These are phyloP conservation scores for Campylorhamphus procurvoides DNA, from an alignment of 2,113 vertebrate genomes.

Conservation along the genomic window DNA sequence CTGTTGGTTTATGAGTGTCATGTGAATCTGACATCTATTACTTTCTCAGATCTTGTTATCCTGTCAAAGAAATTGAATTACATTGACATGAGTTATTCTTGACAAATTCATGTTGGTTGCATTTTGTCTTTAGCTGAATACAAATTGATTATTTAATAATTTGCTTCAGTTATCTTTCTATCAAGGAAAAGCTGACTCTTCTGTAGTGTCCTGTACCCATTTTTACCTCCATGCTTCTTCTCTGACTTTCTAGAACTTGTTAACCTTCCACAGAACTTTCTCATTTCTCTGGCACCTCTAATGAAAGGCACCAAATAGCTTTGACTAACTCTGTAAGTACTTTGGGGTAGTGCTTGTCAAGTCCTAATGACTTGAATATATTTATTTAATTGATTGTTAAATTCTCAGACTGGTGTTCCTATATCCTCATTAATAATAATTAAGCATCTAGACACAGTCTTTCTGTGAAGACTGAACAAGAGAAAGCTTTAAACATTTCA, in stretches of 20 bases:
- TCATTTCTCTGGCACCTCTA: not conserved
- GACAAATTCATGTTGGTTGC: slow-evolving; percentile 20
- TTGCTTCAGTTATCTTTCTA: slow-evolving; percentile 20
- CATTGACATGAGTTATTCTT: slow-evolving; percentile 29
- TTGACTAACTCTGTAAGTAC: not conserved
- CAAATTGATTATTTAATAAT: slow-evolving; percentile 49
- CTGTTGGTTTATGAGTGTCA: slow-evolving; percentile 13
- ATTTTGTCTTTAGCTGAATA: slow-evolving; percentile 40
- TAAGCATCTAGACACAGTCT: not conserved
- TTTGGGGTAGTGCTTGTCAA: not conserved
- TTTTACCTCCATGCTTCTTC: not conserved
- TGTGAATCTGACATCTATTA: slow-evolving; percentile 28
- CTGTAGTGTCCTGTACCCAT: not conserved
- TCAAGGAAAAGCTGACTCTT: not conserved
- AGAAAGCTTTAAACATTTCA: not conserved
- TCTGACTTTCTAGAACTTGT: not conserved
- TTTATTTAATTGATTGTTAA: not conserved
- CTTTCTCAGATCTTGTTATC: slow-evolving; percentile 33
- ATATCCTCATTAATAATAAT: not conserved
- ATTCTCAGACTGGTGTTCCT: not conserved
- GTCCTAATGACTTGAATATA: not conserved
- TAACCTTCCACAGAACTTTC: not conserved
- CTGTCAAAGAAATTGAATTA: slow-evolving; percentile 44
- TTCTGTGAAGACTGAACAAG: not conserved
- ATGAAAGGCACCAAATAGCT: not conserved